Evolutionary conservation across 1,140 invertebrate genomes (phyloP), one percentile per base, ranked within the genome.

Genomic region (Atta colombica): DNA sequence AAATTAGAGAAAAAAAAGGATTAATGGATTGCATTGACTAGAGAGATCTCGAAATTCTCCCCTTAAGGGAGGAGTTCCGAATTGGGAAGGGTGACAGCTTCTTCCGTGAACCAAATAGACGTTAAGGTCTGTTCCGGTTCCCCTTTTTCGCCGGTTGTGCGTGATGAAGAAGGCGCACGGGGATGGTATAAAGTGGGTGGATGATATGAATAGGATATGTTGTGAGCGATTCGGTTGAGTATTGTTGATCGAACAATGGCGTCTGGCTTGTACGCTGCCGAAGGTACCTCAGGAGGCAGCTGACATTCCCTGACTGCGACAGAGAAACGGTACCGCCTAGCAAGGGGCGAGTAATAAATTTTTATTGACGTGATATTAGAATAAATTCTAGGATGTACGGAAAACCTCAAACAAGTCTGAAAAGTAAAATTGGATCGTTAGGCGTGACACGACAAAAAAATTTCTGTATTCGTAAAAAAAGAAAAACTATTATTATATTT

Each of bases 211-310:
- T 94, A 87, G 93, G 90, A 94, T 94, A 94, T 92, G 92, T 94
- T 94, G 92, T 93, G 92, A 94, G 93, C 91, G 93, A 88, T 93
- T 94, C 91, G 93, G 92, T 91, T 93, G 92, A 93, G 93, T 92
- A 94, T 94, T 94, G 93, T 94, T 92, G 88, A 94, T 93, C 91
- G 93, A 93, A 94, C 93, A 94, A 94, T 94, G 90, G 90, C 92
- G 93, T 94, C 93, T 94, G 93, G 93, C 91, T 92, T 89, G 90
- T 91, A 86, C 89, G 58, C 61, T 85, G 82, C 89, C 88, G 87
- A 92, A 89, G 92, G 92, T 89, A 91, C 77, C 87, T 75, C 92
- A 93, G 91, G 89, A 94, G 92, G 93, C 93, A 94, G 93, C 93
- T 94, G 94, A 94, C 92, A 93, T 93, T 93, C 89, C 85, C 91